Evolutionary conservation across 2,888 invertebrate species (phyloP), one percentile per base, ranked within the genome.

Genomic region (Plusia festucae): DNA sequence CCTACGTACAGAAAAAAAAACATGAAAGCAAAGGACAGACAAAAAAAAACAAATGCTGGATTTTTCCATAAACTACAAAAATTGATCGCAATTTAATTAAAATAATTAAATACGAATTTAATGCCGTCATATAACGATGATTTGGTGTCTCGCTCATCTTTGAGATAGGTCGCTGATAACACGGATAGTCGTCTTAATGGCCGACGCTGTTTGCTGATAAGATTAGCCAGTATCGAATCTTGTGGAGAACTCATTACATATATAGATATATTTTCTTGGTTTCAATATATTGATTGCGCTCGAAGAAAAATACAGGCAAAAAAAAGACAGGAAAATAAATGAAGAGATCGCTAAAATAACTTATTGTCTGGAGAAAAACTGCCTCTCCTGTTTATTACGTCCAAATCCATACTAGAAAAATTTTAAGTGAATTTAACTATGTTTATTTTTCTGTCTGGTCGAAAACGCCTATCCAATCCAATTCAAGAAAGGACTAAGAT

Each of bases 151-250:
- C 82, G 85, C 87, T 88, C 91, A 90, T 91, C 91, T 75, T 61
- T 11, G 46, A 78, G 91, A 92, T 92, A 92, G 89, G 80, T 68
- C 22, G 30, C 68, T 78, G 92, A 92, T 92, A 91, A 89, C 63
- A 58, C 70, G 77, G 89, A 89, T 90, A 90, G 80, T 78, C 74
- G 82, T 83, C 86, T 85, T 92, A 92, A 93, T 92, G 92, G 91
- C 82, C 80, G 81, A 83, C 78, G 85, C 87, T 88, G 86, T 86
- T 75, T 78, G 18, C 70, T 71, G 92, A 93, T 93, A 90, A 92
- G 89, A 90, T 91, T 90, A 69, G 49, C 79, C 81, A 76, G 79
- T 85, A 16, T 60, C 24, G 13, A 34, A 40, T 40, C 40, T 40
- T 15, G 2, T n/a, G 15, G 13, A 34, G 32, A 34, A 34, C 40